These are phyloP conservation scores for Loriculus beryllinus DNA, from an alignment of 2,797 vertebrate genomes.

Conservation along the genomic window DNA sequence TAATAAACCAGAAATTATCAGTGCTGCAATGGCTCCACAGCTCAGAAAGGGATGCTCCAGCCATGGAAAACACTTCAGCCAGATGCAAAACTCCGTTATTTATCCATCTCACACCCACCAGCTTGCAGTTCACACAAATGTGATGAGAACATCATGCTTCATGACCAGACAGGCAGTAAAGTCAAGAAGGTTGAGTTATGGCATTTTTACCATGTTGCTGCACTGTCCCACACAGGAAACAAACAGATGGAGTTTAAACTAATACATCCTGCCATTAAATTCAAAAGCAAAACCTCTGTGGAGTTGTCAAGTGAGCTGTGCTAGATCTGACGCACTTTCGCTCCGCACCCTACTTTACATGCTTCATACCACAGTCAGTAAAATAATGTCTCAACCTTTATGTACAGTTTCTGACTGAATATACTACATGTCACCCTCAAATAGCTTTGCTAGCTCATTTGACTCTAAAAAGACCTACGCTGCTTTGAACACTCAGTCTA, in stretches of 20 bases:
- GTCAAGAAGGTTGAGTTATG: conserved; percentile 22
- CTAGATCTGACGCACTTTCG: conserved; percentile 72
- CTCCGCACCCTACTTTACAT: conserved; percentile 30
- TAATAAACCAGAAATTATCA: background rate
- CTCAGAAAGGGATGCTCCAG: background rate
- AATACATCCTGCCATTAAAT: conserved; percentile 71
- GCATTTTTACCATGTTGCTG: background rate
- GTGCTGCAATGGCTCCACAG: background rate
- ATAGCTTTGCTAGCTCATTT: background rate
- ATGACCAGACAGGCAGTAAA: conserved; percentile 30
- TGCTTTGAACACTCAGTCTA: background rate
- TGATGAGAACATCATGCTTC: conserved; percentile 32
- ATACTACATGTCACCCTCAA: background rate
- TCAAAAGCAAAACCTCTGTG: conserved; percentile 72
- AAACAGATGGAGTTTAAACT: conserved; percentile 22
- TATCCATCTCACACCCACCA: background rate
- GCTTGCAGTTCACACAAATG: conserved; percentile 10
- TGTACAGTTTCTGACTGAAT: conserved; percentile 40
- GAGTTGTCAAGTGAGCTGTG: conserved; percentile 71
- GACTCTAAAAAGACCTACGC: background rate
- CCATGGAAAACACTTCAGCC: background rate
- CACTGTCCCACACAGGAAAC: conserved; percentile 32
- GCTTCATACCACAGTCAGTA: conserved; percentile 32
- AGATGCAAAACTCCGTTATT: background rate
- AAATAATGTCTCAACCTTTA: conserved; percentile 64